Conservation (phyloP, 1,140 invertebrate genomes). For the Onthophagus taurus region DNA sequence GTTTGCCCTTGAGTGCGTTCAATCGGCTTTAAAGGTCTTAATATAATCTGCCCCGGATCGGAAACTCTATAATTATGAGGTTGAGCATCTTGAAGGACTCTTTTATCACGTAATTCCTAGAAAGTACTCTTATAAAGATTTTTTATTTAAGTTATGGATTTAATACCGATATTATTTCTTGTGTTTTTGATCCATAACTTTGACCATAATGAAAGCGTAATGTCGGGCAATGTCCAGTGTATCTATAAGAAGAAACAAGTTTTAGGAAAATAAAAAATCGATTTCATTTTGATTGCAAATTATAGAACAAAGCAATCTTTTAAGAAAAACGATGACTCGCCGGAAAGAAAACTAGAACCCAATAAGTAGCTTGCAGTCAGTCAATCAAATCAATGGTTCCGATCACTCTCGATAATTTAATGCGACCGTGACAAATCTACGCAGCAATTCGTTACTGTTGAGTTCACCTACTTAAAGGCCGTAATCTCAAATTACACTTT, state of each 20-base stretch:
- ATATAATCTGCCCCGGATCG: conserved; percentile 20
- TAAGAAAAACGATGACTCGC: too few relatives aligned
- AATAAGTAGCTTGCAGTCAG: too few relatives aligned
- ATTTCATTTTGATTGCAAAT: too few relatives aligned
- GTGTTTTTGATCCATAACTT: conserved; percentile 58
- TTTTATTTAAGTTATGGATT: neutral
- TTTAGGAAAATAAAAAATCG: too few relatives aligned
- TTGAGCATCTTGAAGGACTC: conserved; percentile 38
- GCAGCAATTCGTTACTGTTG: too few relatives aligned
- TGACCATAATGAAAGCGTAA: conserved; percentile 61
- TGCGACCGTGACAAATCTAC: too few relatives aligned
- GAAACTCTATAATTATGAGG: conserved; percentile 31
- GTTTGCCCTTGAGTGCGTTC: conserved; percentile 16
- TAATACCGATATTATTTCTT: conserved; percentile 55
- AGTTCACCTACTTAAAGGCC: too few relatives aligned
- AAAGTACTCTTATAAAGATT: conserved; percentile 8
- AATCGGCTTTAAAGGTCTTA: conserved; percentile 20
- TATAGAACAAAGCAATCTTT: too few relatives aligned
- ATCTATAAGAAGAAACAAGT: conserved; percentile 43
- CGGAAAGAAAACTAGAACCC: too few relatives aligned
- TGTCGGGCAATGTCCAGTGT: conserved; percentile 65
- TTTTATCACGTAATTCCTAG: conserved; percentile 42
- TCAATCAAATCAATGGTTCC: too few relatives aligned
- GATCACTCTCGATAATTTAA: too few relatives aligned
- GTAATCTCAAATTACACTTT: too few relatives aligned